Conservation (phyloP, 2,113 vertebrate genomes). For the Corydoras sp. region DNA sequence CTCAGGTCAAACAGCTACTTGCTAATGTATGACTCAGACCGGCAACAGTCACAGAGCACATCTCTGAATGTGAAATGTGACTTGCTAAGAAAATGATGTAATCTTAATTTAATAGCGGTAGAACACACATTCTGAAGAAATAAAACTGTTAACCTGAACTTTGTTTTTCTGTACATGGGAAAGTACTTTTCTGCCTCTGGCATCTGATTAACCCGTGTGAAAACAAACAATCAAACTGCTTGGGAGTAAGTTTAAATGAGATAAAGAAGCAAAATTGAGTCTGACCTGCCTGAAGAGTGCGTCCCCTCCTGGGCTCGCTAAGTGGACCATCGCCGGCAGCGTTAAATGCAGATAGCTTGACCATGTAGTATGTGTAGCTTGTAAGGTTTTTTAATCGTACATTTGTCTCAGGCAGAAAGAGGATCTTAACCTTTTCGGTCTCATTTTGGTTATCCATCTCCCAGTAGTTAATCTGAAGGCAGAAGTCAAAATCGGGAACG, state of each 20-base stretch:
- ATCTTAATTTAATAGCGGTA: no score
- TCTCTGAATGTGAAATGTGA: slow-evolving; percentile 28
- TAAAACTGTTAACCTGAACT: slow-evolving; percentile 23
- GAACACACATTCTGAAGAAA: background rate
- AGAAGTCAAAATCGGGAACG: background rate
- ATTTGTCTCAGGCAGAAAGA: slow-evolving; percentile 79
- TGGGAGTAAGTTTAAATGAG: background rate
- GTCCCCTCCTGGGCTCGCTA: slow-evolving; percentile 74
- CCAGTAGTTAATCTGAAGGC: slow-evolving; percentile 85
- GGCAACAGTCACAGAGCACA: slow-evolving; percentile 28
- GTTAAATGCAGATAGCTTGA: slow-evolving; percentile 86
- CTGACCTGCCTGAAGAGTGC: slow-evolving; percentile 84
- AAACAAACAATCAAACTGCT: background rate
- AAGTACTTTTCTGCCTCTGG: slow-evolving; percentile 8
- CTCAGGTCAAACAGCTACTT: no score
- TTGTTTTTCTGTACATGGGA: background rate
- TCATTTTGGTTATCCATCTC: slow-evolving; percentile 78
- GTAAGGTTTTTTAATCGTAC: slow-evolving; percentile 83
- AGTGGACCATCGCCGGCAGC: slow-evolving; percentile 82
- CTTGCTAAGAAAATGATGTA: slow-evolving; percentile 29
- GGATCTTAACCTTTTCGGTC: slow-evolving; percentile 81
- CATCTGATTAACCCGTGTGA: background rate
- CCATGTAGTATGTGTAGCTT: slow-evolving; percentile 81
- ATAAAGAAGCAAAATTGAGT: background rate
- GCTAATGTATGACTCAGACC: background rate